Evolutionary conservation across 2,797 vertebrate genomes (phyloP).

Genomic region (Poecilia wingei): DNA sequence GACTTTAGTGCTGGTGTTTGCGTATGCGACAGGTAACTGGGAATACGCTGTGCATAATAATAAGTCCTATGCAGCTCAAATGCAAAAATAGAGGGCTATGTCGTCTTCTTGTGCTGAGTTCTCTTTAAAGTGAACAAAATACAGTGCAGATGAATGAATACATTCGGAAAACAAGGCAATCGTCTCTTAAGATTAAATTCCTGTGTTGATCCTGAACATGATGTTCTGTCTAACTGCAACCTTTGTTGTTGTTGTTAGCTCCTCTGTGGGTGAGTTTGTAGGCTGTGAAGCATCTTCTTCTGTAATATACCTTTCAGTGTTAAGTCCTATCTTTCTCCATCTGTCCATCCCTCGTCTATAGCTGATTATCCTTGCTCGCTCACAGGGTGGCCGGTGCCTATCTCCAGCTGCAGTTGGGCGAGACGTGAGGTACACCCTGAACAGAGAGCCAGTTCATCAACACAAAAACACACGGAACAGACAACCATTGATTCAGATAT

Average conservation of each 20-base stretch:
- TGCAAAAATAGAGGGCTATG: background rate
- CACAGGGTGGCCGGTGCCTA: background rate
- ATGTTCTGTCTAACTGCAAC: background rate
- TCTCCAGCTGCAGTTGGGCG: background rate
- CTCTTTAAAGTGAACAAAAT: too few species aligned
- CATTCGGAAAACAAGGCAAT: background rate
- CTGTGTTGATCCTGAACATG: background rate
- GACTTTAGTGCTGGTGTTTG: background rate
- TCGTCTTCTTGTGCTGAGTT: background rate
- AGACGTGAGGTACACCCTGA: background rate
- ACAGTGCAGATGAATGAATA: background rate
- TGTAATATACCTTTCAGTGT: background rate
- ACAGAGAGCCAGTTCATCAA: background rate
- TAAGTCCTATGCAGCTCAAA: background rate
- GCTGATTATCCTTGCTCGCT: background rate
- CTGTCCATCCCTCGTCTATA: background rate
- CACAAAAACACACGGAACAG: background rate
- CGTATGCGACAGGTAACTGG: background rate
- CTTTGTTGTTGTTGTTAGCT: background rate
- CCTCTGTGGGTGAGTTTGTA: background rate
- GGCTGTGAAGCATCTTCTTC: background rate
- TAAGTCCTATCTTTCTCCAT: background rate
- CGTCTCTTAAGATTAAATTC: background rate
- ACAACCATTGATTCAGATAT: background rate
- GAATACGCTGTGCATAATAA: conserved; percentile 5